Percentiles rank a stretch among this genome's conserved stretches.
Evolutionary conservation across 2,888 invertebrate species (phyloP).

Genomic region (Macropis europaea): DNA sequence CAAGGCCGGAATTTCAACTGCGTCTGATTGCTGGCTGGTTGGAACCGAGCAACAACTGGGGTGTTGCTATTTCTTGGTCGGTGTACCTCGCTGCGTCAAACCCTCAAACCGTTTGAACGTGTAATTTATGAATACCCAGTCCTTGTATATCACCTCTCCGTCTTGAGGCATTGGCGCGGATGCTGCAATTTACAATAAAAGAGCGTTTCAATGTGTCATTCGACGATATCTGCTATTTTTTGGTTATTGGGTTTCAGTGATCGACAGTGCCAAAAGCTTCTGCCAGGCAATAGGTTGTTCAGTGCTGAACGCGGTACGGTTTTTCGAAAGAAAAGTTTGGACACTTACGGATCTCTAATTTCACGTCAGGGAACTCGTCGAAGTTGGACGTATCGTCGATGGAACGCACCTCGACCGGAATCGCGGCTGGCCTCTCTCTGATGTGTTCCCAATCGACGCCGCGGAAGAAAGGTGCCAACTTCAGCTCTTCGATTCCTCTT

Average conservation of each 20-base stretch:
- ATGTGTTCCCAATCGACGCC: conserved; percentile 99
- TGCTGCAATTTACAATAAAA: conserved; percentile 82
- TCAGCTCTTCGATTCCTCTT: conserved; percentile 96
- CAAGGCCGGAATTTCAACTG: conserved; percentile 74
- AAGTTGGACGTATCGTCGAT: conserved; percentile 99
- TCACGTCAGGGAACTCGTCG: conserved; percentile 99
- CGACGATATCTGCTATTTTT: not conserved
- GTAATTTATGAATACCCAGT: conserved; percentile 99
- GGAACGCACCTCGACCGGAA: conserved; percentile 97
- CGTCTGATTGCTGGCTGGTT: conserved; percentile 68
- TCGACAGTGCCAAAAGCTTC: too few species aligned
- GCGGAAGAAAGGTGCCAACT: conserved; percentile 95
- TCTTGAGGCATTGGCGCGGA: conserved; percentile 94
- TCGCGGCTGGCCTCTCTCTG: conserved; percentile 98
- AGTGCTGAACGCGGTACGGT: too few species aligned
- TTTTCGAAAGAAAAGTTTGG: not conserved
- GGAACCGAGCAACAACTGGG: conserved; percentile 62
- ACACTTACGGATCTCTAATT: conserved; percentile 98
- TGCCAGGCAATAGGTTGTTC: too few species aligned
- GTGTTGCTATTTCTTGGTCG: conserved; percentile 87
- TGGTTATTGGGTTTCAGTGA: too few species aligned
- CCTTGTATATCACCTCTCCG: conserved; percentile 95
- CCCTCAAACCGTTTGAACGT: conserved; percentile 99
- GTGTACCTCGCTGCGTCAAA: conserved; percentile 93
- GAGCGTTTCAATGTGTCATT: not conserved